Conservation (phyloP, 2,113 vertebrate genomes). For the Callipepla squamata region DNA sequence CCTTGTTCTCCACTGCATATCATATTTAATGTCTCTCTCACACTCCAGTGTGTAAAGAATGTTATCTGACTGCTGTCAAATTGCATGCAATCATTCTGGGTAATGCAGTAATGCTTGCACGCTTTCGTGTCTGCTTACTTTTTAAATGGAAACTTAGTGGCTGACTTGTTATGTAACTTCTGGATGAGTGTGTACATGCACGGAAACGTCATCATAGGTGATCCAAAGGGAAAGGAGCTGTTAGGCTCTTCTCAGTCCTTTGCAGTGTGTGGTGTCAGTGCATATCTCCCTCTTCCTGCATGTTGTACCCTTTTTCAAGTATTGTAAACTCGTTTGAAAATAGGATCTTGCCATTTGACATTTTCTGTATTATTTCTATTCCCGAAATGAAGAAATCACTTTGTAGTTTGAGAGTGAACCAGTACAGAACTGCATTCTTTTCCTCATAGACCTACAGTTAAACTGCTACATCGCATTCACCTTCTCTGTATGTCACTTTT, state of each 20-base stretch:
- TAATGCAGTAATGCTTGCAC: not conserved
- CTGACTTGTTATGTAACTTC: not conserved
- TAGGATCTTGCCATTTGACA: not conserved
- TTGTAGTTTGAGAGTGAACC: not conserved
- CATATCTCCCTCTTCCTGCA: not conserved
- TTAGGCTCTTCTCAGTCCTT: not conserved
- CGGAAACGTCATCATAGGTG: not conserved
- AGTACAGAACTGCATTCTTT: not conserved
- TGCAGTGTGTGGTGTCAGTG: not conserved
- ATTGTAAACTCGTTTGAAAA: not conserved
- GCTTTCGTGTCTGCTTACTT: not conserved
- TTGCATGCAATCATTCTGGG: not conserved
- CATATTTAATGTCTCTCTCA: not conserved
- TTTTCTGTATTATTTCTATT: not conserved
- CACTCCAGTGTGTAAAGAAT: not conserved
- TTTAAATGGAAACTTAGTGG: not conserved
- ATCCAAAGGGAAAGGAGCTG: not conserved
- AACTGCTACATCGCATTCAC: not conserved
- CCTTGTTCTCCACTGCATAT: too few relatives aligned
- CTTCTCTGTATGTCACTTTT: not conserved
- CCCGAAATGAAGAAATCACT: not conserved
- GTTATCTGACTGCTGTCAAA: not conserved
- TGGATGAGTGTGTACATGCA: not conserved
- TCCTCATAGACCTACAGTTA: slow-evolving; percentile 6
- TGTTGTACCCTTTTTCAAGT: not conserved